Conservation (phyloP, 2,797 vertebrate genomes). For the Pempheris klunzingeri region DNA sequence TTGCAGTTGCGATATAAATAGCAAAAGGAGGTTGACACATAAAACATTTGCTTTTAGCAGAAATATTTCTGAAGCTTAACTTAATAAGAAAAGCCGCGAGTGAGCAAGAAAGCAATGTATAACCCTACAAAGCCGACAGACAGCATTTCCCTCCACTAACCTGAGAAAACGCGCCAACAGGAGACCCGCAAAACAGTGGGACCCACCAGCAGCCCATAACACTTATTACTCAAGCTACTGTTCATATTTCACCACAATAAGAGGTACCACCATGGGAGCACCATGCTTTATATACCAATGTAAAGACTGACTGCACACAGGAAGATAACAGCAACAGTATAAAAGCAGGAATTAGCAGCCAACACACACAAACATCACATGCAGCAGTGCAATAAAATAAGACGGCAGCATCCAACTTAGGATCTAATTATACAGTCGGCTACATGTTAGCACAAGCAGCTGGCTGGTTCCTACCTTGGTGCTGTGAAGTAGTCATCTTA, state of each 20-base stretch:
- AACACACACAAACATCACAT: not conserved
- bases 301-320: not conserved
- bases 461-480: slow-evolving; percentile 9
- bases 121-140: slow-evolving; percentile 6
- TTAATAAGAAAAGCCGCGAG: not conserved
- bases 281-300: not conserved
- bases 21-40: not conserved
- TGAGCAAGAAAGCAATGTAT: not conserved
- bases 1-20: not conserved
- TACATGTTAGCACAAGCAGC: too few species aligned
- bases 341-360: not conserved
- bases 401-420: not conserved
- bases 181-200: not conserved
- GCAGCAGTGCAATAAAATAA: not conserved
- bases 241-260: not conserved
- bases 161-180: not conserved
- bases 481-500: too few species aligned
- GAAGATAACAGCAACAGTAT: not conserved
- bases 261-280: not conserved
- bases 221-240: slow-evolving; percentile 7
- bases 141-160: slow-evolving; percentile 5
- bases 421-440: too few species aligned
- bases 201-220: slow-evolving; percentile 2
- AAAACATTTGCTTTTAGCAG: not conserved
- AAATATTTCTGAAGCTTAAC: slow-evolving; percentile 10